A percentile compares a stretch with the other conserved stretches of the same genome.
Evolutionary conservation across 1,140 invertebrate species (phyloP).

Genomic region (Mycetomoellerius zeteki): DNA sequence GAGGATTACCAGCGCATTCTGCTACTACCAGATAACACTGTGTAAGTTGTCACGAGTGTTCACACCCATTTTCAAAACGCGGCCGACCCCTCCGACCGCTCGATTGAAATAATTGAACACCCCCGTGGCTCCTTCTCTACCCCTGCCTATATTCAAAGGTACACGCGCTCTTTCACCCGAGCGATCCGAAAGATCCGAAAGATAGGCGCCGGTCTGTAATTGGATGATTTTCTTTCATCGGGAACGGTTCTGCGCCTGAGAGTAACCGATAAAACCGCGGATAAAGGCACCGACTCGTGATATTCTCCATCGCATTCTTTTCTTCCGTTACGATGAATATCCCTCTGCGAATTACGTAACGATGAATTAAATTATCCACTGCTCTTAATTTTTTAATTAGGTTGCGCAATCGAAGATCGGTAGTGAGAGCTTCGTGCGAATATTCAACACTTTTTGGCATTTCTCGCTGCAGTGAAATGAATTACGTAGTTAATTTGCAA

Average conservation of each 20-base stretch:
- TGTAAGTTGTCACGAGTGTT: constrained; percentile 85
- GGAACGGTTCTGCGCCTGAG: constrained; percentile 79
- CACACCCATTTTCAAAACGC: constrained; percentile 74
- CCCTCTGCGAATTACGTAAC: constrained; percentile 32
- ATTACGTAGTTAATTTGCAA: constrained; percentile 34
- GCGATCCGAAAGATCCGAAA: constrained; percentile 74
- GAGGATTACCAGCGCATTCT: constrained; percentile 85
- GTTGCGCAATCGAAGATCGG: constrained; percentile 33
- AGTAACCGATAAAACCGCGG: constrained; percentile 78
- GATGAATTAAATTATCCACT: constrained; percentile 24
- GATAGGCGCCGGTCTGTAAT: constrained; percentile 81
- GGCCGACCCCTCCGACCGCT: constrained; percentile 69
- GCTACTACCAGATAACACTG: constrained; percentile 85
- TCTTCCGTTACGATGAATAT: not conserved
- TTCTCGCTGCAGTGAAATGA: not conserved
- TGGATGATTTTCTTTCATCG: constrained; percentile 86
- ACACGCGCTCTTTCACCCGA: constrained; percentile 51
- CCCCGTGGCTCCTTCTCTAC: constrained; percentile 62
- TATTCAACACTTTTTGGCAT: not conserved
- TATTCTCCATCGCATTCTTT: constrained; percentile 49
- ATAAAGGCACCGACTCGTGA: constrained; percentile 59
- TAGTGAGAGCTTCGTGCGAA: not conserved
- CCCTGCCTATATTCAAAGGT: constrained; percentile 58
- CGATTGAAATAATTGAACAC: constrained; percentile 81
- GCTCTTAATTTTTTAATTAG: constrained; percentile 58